phyloP scores from a whole-genome alignment of 2,888 invertebrate genomes.

The Mythimna impura region DNA sequence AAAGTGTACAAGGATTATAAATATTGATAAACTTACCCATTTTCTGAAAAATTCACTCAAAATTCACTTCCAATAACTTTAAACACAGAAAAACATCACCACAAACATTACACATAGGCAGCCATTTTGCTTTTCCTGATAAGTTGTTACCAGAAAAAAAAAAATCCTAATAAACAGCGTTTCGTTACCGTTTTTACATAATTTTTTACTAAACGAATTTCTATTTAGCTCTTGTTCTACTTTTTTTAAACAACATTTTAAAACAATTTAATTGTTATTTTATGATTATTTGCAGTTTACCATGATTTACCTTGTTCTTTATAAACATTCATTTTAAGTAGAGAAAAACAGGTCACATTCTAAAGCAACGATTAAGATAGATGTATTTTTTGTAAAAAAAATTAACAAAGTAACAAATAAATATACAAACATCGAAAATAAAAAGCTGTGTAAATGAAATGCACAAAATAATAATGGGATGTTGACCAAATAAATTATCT shows the following conservation, averaged over 20 bases:
- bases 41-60: slow-evolving; percentile 70
- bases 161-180: background rate
- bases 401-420: background rate
- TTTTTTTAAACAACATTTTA: no score
- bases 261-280: no score
- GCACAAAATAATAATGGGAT: background rate
- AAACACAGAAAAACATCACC: slow-evolving; percentile 82
- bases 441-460: background rate
- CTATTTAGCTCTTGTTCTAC: no score
- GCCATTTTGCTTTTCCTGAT: slow-evolving; percentile 81
- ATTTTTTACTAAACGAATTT: no score
- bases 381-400: background rate
- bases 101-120: slow-evolving; percentile 83
- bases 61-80: slow-evolving; percentile 73
- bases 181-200: no score
- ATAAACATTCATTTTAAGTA: no score
- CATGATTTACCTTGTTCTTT: no score
- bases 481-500: slow-evolving; percentile 32
- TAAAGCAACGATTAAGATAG: no score
- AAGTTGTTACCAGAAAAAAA: slow-evolving; percentile 27
- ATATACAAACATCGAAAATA: background rate
- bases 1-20: background rate
- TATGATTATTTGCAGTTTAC: no score
- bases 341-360: no score
- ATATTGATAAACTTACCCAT: slow-evolving; percentile 82